phyloP scores from a whole-genome alignment of 2,113 vertebrate genomes.

The Urocolius indicus region DNA sequence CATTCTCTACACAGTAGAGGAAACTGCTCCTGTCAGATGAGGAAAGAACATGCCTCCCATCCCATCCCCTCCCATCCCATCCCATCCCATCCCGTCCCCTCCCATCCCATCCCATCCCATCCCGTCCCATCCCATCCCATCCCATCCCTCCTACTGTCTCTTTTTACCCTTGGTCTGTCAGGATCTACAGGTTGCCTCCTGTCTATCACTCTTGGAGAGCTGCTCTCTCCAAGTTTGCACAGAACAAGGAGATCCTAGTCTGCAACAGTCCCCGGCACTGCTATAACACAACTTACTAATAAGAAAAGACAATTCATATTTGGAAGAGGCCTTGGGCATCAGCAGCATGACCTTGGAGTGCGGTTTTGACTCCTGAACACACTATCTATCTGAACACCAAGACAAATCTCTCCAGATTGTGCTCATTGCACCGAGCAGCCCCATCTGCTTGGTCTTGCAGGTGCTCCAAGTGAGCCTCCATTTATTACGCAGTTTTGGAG shows the following conservation, averaged over 20 bases:
- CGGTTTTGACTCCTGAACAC: neutral
- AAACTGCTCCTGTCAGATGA: neutral
- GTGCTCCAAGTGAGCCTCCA: constrained; percentile 21
- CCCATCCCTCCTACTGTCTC: fast-evolving
- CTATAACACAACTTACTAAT: neutral
- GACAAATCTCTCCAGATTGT: constrained; percentile 23
- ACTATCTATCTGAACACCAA: neutral
- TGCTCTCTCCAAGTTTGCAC: neutral
- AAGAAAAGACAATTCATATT: neutral
- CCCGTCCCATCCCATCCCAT: no score
- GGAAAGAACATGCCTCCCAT: neutral
- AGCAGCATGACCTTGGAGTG: constrained; percentile 25
- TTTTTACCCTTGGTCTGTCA: neutral
- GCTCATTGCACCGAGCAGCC: constrained; percentile 10
- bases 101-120: no score
- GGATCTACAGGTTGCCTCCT: neutral
- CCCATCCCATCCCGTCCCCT: no score
- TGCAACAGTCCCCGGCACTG: fast-evolving
- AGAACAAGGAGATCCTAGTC: neutral
- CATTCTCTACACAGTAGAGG: neutral
- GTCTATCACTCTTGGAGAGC: neutral
- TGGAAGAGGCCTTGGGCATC: neutral
- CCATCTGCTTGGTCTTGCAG: constrained; percentile 46
- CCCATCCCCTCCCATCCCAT: no score
- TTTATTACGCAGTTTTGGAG: neutral